These are phyloP conservation scores for Seira ritae DNA, from an alignment of 2,888 invertebrate species.

Conservation along the genomic window DNA sequence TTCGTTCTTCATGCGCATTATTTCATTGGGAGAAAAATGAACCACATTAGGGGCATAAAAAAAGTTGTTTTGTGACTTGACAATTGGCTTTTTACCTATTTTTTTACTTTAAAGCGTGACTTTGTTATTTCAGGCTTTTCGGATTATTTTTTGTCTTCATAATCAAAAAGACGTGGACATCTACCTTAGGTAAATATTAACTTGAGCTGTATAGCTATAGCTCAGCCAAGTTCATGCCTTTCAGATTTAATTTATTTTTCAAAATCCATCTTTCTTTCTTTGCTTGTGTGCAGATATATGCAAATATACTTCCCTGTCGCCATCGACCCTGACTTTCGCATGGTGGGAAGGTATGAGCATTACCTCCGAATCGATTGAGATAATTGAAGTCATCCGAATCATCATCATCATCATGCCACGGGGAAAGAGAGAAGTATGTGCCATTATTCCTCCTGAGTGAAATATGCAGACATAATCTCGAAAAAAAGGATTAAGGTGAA, in stretches of 20 bases:
- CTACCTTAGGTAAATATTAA: conserved; percentile 62
- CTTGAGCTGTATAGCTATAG: no score
- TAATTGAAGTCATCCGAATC: no score
- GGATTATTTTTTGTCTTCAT: conserved; percentile 62
- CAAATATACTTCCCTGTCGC: conserved; percentile 64
- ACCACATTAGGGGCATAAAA: neutral
- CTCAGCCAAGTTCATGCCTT: no score
- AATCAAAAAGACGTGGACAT: conserved; percentile 64
- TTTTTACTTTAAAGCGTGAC: conserved; percentile 48
- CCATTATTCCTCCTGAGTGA: conserved; percentile 15
- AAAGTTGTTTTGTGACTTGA: neutral
- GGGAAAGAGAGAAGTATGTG: no score
- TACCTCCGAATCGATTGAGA: no score
- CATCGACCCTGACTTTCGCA: conserved; percentile 39
- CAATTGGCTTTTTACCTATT: neutral
- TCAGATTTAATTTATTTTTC: no score
- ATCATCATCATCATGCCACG: no score
- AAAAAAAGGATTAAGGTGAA: conserved; percentile 10
- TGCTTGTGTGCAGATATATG: no score
- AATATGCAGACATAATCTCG: conserved; percentile 23
- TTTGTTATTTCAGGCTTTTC: conserved; percentile 57
- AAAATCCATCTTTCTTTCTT: no score
- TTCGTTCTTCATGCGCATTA: conserved; percentile 27
- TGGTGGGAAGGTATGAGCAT: no score
- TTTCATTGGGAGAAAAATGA: neutral